phyloP scores from a whole-genome alignment of 2,113 vertebrate species.

The Ophiodon elongatus region DNA sequence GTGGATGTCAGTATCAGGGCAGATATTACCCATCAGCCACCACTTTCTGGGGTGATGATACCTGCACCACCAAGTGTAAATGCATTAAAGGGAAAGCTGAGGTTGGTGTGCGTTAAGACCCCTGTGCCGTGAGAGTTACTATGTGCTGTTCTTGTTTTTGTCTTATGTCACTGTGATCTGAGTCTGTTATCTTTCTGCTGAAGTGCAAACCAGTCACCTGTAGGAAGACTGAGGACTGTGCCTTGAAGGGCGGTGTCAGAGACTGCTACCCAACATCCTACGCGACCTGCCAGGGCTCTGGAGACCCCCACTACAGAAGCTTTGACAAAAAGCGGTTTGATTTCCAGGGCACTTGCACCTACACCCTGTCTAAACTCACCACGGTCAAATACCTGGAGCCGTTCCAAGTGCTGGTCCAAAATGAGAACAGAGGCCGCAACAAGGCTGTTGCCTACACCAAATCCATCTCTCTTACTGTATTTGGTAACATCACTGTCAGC shows the following conservation, averaged over 20 bases:
- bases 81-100: slow-evolving; percentile 2
- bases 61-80: slow-evolving; percentile 23
- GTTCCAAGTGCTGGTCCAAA: slow-evolving; percentile 40
- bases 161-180: not conserved
- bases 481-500: slow-evolving; percentile 31
- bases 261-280: slow-evolving; percentile 41
- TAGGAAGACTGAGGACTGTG: slow-evolving; percentile 41
- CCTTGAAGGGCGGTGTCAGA: slow-evolving; percentile 11
- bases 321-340: slow-evolving; percentile 37
- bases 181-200: not conserved
- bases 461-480: slow-evolving; percentile 29
- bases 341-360: slow-evolving; percentile 57
- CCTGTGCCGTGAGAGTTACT: not conserved
- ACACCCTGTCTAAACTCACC: slow-evolving; percentile 20
- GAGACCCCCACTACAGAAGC: slow-evolving; percentile 48
- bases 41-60: slow-evolving; percentile 46
- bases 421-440: slow-evolving; percentile 44
- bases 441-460: slow-evolving; percentile 45
- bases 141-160: not conserved
- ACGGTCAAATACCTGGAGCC: not conserved
- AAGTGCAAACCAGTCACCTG: slow-evolving; percentile 27
- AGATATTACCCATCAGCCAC: slow-evolving; percentile 32
- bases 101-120: slow-evolving; percentile 22
- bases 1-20: slow-evolving; percentile 39
- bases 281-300: slow-evolving; percentile 18